phyloP scores from a whole-genome alignment of 2,797 vertebrate species.

The Chelon auratus region DNA sequence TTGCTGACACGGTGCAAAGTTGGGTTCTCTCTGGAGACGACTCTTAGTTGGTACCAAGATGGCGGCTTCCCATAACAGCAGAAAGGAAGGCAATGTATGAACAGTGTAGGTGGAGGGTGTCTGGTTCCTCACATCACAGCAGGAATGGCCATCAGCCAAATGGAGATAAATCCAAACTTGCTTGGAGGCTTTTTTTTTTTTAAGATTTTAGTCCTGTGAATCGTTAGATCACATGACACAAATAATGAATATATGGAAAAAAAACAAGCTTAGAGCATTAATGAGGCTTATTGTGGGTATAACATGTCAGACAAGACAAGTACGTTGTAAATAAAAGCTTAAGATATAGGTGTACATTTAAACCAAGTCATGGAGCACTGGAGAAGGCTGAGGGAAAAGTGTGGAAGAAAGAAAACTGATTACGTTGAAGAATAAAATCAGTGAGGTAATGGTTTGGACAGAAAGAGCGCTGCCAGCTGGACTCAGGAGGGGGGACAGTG shows the following conservation, averaged over 20 bases:
- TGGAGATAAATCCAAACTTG: conserved; percentile 11
- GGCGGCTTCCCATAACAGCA: conserved; percentile 18
- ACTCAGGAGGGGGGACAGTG: conserved; percentile 51
- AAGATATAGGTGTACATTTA: no score
- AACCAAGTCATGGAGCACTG: neutral
- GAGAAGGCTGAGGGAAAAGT: neutral
- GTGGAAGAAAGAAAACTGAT: conserved; percentile 4
- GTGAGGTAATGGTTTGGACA: conserved; percentile 74
- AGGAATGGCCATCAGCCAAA: neutral
- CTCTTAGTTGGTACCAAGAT: conserved; percentile 11
- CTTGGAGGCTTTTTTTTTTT: conserved; percentile 2
- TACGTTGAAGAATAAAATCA: conserved; percentile 8
- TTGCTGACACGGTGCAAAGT: neutral
- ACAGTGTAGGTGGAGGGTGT: neutral
- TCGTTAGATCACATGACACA: conserved; percentile 7
- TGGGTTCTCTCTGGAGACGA: neutral
- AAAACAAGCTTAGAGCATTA: no score
- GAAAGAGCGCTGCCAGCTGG: conserved; percentile 64
- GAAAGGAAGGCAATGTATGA: conserved; percentile 28
- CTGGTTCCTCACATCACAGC: conserved; percentile 14
- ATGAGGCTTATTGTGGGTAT: no score
- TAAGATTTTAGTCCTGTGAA: conserved; percentile 38
- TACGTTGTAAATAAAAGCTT: no score
- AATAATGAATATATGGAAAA: neutral
- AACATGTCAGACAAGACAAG: no score